phyloP scores from a whole-genome alignment of 2,888 invertebrate species.

The Drosophila sordidula region DNA sequence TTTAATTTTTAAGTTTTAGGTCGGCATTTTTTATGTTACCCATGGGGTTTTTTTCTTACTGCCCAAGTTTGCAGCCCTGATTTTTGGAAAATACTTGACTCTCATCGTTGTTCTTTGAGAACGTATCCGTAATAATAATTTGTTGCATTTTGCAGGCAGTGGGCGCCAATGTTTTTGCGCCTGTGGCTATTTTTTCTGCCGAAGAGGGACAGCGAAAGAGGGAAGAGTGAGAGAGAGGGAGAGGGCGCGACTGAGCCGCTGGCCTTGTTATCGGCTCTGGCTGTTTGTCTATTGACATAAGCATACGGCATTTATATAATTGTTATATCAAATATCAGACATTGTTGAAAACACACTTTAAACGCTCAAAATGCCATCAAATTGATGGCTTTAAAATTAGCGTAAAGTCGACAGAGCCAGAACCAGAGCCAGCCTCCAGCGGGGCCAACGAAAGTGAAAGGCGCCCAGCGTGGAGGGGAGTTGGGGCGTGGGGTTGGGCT shows the following conservation, averaged over 20 bases:
- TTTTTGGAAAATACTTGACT: neutral
- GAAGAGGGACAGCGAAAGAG: neutral
- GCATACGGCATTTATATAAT: constrained; percentile 72
- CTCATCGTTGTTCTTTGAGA: constrained; percentile 32
- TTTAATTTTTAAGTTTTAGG: too few relatives aligned
- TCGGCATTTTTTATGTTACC: too few relatives aligned
- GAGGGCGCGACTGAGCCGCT: constrained; percentile 16
- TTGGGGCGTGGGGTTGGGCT: neutral
- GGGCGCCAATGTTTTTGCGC: constrained; percentile 26
- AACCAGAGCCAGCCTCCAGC: constrained; percentile 1
- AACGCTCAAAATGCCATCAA: constrained; percentile 67
- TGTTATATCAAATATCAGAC: constrained; percentile 75
- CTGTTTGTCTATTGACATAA: constrained; percentile 69
- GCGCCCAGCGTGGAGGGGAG: constrained; percentile 1
- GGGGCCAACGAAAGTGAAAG: constrained; percentile 36
- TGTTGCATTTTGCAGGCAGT: constrained; percentile 20
- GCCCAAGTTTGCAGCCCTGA: constrained; percentile 29
- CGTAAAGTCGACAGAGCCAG: constrained; percentile 30
- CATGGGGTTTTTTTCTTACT: neutral
- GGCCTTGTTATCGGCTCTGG: constrained; percentile 58
- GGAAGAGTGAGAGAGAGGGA: neutral
- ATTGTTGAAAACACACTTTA: constrained; percentile 59
- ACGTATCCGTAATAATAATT: constrained; percentile 54
- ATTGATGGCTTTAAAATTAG: constrained; percentile 77
- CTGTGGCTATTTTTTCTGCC: constrained; percentile 31